Evolutionary conservation across 1,140 invertebrate species (phyloP).

Genomic region (Arctopsyche grandis): DNA sequence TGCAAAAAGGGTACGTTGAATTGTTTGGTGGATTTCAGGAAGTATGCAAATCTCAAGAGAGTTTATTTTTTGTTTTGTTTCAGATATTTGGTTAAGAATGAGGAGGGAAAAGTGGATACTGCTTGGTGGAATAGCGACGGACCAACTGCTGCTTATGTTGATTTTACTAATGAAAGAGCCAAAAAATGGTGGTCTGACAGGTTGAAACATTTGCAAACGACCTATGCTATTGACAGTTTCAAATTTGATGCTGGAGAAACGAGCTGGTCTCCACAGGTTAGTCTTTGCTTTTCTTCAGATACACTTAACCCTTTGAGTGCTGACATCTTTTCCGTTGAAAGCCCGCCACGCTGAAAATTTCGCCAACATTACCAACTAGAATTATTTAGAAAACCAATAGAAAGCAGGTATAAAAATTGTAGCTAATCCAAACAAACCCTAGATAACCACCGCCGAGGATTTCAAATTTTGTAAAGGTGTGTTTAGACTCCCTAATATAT

Average conservation of each 20-base stretch:
- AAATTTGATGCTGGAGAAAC: constrained; percentile 90
- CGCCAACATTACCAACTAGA: no score
- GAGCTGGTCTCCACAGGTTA: constrained; percentile 68
- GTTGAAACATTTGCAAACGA: constrained; percentile 66
- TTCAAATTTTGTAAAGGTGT: no score
- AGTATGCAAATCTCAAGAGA: no score
- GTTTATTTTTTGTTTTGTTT: constrained; percentile 15
- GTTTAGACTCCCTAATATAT: no score
- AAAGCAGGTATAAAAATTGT: no score
- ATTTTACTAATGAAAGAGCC: constrained; percentile 78
- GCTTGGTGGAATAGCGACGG: constrained; percentile 82
- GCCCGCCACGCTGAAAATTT: no score
- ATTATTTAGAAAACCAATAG: no score
- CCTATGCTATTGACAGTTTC: constrained; percentile 79
- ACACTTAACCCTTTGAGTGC: neutral
- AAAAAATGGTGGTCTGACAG: constrained; percentile 74
- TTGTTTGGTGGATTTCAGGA: neutral
- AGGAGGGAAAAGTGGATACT: constrained; percentile 67
- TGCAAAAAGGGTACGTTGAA: constrained; percentile 59
- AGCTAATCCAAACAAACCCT: no score
- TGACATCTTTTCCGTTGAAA: neutral
- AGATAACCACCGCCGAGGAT: no score
- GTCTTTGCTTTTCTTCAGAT: neutral
- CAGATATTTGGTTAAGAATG: constrained; percentile 68
- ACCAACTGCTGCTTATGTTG: constrained; percentile 69